Base-by-base conservation (phyloP, 2,113 vertebrate genomes). In the Scomber scombrus region DNA sequence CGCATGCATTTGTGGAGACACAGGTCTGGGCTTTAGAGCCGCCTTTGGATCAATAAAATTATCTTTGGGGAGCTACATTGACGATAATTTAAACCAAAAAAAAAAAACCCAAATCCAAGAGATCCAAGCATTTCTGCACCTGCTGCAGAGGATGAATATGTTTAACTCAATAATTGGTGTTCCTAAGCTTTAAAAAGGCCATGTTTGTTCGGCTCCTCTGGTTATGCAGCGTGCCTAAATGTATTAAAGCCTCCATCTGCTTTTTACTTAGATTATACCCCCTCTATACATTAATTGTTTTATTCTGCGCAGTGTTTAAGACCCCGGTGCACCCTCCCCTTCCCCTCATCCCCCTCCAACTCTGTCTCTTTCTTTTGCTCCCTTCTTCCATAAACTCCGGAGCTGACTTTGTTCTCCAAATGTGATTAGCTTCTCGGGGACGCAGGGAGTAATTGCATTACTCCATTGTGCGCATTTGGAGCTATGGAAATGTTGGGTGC, bases 381-480 rank as follows among this genome's bases (percentile, higher is more conserved):
- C 75, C 84, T 86, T 89, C 92, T 92, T 90, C 84, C 89, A 90
- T 88, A 92, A 95, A 94, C 88, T 92, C 91, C 70, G 57, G 84
- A 78, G 85, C 92, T 78, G 85, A 92, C 91, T 95, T 95, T 95
- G 94, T 95, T 94, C 92, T 85, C 93, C 73, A 91, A 95, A 95
- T 95, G 94, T 94, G 95, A 95, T 96, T 95, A 95, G 89, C 86
- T 85, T 86, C 89, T 84, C 85, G 63, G 87, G 89, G 87, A 87
- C 91, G 89, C 88, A 54, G 75, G 73, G 88, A 89, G 89, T 95
- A 95, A 96, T 95, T 95, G 91, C 93, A 95, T 96, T 96, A 95
- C 85, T 72, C 89, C 90, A 93, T 93, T 92, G 92, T 93, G 91
- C 80, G 79, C 85, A 76, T 89, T 84, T 81, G 63, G 79, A 78